Evolutionary conservation across 2,888 invertebrate genomes (phyloP), one percentile per base, ranked within the genome.

Genomic region (Hypomecis punctinalis): DNA sequence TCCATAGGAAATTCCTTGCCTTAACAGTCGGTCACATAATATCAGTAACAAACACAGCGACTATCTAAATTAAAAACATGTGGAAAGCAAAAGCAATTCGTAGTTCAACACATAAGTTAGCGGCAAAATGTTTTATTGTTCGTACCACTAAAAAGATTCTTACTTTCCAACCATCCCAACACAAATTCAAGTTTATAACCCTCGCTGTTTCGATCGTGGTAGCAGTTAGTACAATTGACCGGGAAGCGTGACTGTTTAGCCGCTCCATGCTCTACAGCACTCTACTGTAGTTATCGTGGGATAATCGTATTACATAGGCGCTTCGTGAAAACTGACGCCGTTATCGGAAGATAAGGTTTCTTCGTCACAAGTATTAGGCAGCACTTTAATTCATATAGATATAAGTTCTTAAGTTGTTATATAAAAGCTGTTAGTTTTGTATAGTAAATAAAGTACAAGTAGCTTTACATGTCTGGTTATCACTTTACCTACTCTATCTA

Each of bases 271-370:
- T 49, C 45, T 51, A 49, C 35, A n/a, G n/a, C 6, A 45, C 45
- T 42, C 33, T 57, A 40, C n/a, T 36, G 46, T 57, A 52, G 40
- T 58, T 61, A 61, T 48, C 65, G 61, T 66, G 61, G 65, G 65
- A 66, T 57, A 66, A 47, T 66, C 56, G 56, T 54, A 57, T 61
- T 66, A 65, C 65, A 57, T 56, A 60, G 61, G 61, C 65, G 59
- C 51, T 55, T 51, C 39, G 59, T 55, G 63, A 51, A 64, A 60
- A 55, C 64, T 52, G 65, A 66, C 52, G 42, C 57, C 49, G 65
- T 47, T 53, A 61, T 57, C 57, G 43, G 56, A 57, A 56, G 61
- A 56, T 40, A 43, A 40, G 37, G 57, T 47, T 61, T 65, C 57
- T 56, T 9, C 39, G 10, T 23, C n/a, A 45, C n/a, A 42, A 46